These are phyloP conservation scores for Paracentrotus lividus DNA, from an alignment of 53 echinoderm and acorn worm genomes.

Conservation along the genomic window DNA sequence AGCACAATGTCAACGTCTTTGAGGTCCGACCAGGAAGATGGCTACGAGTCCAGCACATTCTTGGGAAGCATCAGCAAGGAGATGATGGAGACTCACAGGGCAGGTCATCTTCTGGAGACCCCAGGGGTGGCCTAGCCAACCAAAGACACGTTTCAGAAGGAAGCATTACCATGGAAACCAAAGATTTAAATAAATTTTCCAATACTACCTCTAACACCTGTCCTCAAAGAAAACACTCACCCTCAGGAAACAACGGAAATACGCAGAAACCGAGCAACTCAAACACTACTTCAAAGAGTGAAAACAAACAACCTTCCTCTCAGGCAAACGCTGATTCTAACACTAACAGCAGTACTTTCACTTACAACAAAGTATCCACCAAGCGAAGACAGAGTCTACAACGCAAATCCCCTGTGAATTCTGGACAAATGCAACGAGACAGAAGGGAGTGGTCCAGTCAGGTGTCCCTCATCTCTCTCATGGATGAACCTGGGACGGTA, in stretches of 20 bases:
- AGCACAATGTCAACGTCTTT: constrained; percentile 27
- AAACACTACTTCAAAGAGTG: background rate
- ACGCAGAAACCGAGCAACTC: constrained; percentile 11
- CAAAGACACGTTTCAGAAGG: background rate
- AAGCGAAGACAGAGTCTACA: background rate
- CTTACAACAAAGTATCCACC: background rate
- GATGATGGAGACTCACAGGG: constrained; percentile 3
- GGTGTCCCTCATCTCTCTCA: constrained; percentile 77
- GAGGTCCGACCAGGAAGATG: constrained; percentile 82
- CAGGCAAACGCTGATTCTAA: background rate
- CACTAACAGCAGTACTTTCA: background rate
- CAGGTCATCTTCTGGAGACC: background rate
- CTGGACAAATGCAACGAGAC: background rate
- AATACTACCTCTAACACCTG: constrained; percentile 31
- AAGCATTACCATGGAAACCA: constrained; percentile 51
- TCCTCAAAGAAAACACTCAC: constrained; percentile 34
- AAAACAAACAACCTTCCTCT: background rate
- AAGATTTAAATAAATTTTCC: background rate
- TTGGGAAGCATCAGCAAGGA: constrained; percentile 45
- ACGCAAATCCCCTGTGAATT: background rate
- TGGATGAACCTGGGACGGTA: constrained; percentile 84
- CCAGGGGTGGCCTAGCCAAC: background rate
- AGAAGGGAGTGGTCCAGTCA: constrained; percentile 51
- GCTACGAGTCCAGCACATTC: constrained; percentile 81
- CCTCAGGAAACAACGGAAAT: constrained; percentile 30